These are phyloP conservation scores for Chunga burmeisteri DNA, from an alignment of 2,113 vertebrate species.

Conservation along the genomic window DNA sequence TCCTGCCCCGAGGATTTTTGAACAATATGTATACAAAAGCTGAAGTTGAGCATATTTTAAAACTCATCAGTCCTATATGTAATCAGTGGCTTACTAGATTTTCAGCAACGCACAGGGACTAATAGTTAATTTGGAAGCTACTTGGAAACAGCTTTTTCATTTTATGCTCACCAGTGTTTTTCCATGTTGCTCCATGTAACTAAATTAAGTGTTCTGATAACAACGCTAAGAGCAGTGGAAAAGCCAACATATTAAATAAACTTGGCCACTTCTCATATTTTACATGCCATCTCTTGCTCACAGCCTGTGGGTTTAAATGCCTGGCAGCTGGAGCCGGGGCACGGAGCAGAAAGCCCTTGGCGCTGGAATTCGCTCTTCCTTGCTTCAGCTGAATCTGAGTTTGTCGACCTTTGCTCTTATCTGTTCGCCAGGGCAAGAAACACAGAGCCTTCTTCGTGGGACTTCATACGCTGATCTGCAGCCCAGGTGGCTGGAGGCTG, in stretches of 20 bases:
- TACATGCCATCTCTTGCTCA: conserved; percentile 42
- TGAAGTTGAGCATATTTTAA: background rate
- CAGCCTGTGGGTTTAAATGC: background rate
- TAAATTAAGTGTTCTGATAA: conserved; percentile 37
- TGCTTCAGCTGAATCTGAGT: background rate
- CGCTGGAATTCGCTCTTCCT: background rate
- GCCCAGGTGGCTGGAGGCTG: background rate
- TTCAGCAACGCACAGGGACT: background rate
- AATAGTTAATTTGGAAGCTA: background rate
- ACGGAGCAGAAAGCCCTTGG: background rate
- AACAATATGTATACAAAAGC: background rate
- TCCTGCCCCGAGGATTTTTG: background rate
- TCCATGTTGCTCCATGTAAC: background rate
- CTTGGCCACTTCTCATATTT: conserved; percentile 34
- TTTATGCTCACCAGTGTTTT: conserved; percentile 4
- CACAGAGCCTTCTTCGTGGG: background rate
- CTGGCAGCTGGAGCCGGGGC: background rate
- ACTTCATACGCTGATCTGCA: background rate
- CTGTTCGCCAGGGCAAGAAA: background rate
- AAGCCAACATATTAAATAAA: conserved; percentile 53
- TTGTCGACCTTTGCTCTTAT: background rate
- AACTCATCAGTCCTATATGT: background rate
- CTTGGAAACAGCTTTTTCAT: conserved; percentile 3
- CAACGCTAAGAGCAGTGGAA: conserved; percentile 13
- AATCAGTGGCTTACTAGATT: background rate